phyloP scores from a whole-genome alignment of 2,888 invertebrate species.

The Drosophila colorata region DNA sequence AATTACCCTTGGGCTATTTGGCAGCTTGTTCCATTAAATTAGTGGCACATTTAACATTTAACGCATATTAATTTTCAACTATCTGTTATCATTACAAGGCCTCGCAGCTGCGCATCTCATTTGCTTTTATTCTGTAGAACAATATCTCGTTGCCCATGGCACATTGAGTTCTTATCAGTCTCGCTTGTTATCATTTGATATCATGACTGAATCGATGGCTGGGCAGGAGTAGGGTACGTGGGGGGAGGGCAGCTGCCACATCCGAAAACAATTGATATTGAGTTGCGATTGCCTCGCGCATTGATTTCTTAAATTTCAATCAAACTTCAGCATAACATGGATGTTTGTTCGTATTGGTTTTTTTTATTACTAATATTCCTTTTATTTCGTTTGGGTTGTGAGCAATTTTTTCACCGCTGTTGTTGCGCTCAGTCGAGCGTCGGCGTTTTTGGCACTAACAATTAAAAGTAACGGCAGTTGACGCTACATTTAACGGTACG shows the following conservation, averaged over 20 bases:
- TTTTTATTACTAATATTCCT: conserved; percentile 8
- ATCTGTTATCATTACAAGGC: conserved; percentile 36
- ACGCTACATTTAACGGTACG: conserved; percentile 68
- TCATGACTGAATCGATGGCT: conserved; percentile 19
- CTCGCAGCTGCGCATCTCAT: conserved; percentile 19
- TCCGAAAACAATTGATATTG: conserved; percentile 29
- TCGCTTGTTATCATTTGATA: conserved; percentile 62
- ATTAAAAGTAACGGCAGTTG: conserved; percentile 73
- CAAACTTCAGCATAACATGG: conserved; percentile 38
- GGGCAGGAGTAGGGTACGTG: background rate
- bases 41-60: conserved; percentile 50
- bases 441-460: conserved; percentile 69
- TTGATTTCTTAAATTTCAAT: conserved; percentile 72
- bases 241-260: background rate
- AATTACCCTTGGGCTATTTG: background rate
- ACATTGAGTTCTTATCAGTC: conserved; percentile 55
- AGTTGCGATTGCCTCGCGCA: conserved; percentile 44
- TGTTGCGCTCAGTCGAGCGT: conserved; percentile 49
- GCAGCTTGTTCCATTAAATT: conserved; percentile 18
- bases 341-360: conserved; percentile 5
- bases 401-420: conserved; percentile 1
- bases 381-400: conserved; percentile 15
- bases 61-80: conserved; percentile 65
- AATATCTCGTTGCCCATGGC: conserved; percentile 6
- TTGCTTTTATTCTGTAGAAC: conserved; percentile 5